Evolutionary conservation across 2,888 invertebrate species (phyloP).

Genomic region (Serripes groenlandicus): DNA sequence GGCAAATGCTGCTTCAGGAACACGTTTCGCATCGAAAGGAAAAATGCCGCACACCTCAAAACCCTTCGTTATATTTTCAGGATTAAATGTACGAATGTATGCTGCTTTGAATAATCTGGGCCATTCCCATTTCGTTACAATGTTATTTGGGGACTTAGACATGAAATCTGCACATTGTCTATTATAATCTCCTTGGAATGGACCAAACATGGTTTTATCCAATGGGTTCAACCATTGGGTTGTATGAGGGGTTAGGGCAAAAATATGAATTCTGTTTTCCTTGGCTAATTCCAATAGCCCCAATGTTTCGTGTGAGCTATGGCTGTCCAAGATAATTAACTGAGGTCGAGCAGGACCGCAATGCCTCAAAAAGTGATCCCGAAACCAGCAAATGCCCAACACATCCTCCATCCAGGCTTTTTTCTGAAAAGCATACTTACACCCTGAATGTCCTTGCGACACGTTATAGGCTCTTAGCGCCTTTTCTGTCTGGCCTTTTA

Average conservation of each 20-base stretch:
- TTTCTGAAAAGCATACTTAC: constrained; percentile 34
- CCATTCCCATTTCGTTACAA: constrained; percentile 39
- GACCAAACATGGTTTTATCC: constrained; percentile 43
- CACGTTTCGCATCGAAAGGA: constrained; percentile 8
- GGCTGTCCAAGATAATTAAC: background rate
- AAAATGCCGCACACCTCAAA: constrained; percentile 31
- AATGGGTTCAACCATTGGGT: constrained; percentile 38
- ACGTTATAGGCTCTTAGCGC: constrained; percentile 19
- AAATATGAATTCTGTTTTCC: constrained; percentile 10
- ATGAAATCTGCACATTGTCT: constrained; percentile 26
- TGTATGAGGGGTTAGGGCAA: constrained; percentile 42
- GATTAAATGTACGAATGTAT: constrained; percentile 13
- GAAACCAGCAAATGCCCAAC: constrained; percentile 29
- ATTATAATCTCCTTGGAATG: constrained; percentile 38
- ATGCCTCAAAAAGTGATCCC: constrained; percentile 27
- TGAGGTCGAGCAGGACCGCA: constrained; percentile 10
- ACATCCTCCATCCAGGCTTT: constrained; percentile 53
- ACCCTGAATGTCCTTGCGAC: background rate
- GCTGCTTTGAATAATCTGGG: constrained; percentile 19
- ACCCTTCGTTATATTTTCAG: constrained; percentile 28
- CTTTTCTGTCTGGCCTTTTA: constrained; percentile 58
- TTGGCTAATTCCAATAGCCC: constrained; percentile 19
- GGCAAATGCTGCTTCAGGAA: background rate
- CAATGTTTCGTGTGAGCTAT: constrained; percentile 23
- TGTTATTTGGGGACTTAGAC: constrained; percentile 5